A percentile compares a stretch with the other conserved stretches of the same genome.
Conservation (phyloP, 1,140 invertebrate genomes). For the Drosophila nigromelanica region DNA sequence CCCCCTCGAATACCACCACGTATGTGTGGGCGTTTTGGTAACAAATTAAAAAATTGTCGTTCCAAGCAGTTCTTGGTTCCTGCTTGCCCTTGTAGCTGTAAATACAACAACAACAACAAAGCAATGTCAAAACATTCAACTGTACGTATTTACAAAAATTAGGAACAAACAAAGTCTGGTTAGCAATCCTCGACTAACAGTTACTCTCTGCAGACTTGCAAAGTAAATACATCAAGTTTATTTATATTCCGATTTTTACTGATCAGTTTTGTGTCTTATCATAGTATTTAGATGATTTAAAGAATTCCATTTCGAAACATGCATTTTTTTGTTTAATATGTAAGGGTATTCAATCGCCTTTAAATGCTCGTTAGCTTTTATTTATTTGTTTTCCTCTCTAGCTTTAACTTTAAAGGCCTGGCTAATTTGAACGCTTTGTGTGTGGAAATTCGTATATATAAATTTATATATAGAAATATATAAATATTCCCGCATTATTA, state of each 20-base stretch:
- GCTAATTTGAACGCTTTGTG: conserved; percentile 61
- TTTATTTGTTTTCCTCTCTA: conserved; percentile 11
- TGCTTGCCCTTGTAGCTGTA: conserved; percentile 29
- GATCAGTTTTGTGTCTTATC: too few species aligned
- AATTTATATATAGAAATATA: too few species aligned
- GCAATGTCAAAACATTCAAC: conserved; percentile 1
- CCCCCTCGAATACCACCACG: background rate
- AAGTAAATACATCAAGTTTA: too few species aligned
- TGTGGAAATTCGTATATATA: conserved; percentile 3
- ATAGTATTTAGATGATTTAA: too few species aligned
- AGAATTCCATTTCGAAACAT: too few species aligned
- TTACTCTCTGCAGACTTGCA: background rate
- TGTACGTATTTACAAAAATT: background rate
- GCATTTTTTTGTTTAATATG: too few species aligned
- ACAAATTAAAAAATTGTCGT: conserved; percentile 81
- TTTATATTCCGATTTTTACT: too few species aligned
- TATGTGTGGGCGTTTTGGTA: conserved; percentile 39
- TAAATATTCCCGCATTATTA: too few species aligned
- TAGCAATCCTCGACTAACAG: background rate
- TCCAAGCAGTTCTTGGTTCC: conserved; percentile 61
- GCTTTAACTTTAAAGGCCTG: conserved; percentile 5
- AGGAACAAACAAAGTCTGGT: background rate
- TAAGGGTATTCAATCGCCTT: too few species aligned
- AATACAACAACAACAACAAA: conserved; percentile 37
- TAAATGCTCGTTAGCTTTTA: conserved; percentile 23